Evolutionary conservation across 1,140 invertebrate genomes (phyloP), one percentile per base, ranked within the genome.

Genomic region (Lepidurus arcticus): DNA sequence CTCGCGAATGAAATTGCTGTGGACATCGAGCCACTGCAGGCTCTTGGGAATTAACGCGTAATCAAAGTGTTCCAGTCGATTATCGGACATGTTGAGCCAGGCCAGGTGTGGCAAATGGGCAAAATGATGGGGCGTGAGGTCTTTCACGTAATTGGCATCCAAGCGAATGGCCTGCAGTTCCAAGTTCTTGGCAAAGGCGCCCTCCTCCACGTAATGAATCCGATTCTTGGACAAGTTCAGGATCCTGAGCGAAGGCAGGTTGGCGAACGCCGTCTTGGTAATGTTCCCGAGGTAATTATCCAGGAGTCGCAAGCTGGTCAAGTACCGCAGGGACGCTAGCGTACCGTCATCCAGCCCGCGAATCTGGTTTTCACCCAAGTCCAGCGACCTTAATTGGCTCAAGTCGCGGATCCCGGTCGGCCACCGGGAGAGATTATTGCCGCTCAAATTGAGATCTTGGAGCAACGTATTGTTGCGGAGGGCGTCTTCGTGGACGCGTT

Each of bases 41-140:
- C 90, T 91, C 73, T 86, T 84, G 0, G 95, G 94, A 74, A 97
- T 90, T 77, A 95, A 87, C 16, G 91, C 89, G 84, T 96, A 97
- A 85, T 97, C 94, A 86, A 97, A 97, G 90, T 92, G 92, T 82
- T 93, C 89, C 81, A 97, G 87, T 82, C 91, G 90, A 87, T 97
- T 97, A 86, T 94, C 93, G 42, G 93, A 95, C 78, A 96, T 91
- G 86, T 97, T 97, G 42, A 97, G 85, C 93, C 93, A 95, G 80
- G 94, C 86, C 73, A 97, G 86, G 81, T 90, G 91, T 1, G 91
- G 89, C 82, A 95, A 90, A 82, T 94, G 91, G 79, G 90, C 90
- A 84, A 97, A 96, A 26, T 78, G 76, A 9, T 77, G 77, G 16
- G 42, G 44, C 13, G 89, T 91, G 34, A 97, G 85, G 78, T 90